These are phyloP conservation scores for Cataglyphis livida DNA, from an alignment of 2,888 invertebrate genomes.

Conservation along the genomic window DNA sequence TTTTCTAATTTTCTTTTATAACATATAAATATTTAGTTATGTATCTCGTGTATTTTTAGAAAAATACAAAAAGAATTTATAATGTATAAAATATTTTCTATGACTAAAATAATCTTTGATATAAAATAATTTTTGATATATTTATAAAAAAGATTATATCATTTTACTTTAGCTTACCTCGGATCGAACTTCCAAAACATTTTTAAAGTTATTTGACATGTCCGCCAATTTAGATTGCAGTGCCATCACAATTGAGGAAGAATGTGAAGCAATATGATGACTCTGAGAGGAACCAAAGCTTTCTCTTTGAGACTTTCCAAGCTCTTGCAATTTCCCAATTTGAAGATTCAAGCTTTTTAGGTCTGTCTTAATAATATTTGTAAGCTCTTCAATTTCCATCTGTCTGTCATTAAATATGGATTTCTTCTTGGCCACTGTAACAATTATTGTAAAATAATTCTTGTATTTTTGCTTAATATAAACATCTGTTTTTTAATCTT, in stretches of 20 bases:
- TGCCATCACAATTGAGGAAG: slow-evolving; percentile 96
- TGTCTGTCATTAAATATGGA: slow-evolving; percentile 98
- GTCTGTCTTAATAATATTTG: slow-evolving; percentile 98
- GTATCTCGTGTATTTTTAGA: neutral
- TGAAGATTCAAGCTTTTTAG: slow-evolving; percentile 97
- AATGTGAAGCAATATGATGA: slow-evolving; percentile 95
- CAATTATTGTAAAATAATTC: neutral
- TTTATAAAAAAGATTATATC: neutral
- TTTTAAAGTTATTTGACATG: slow-evolving; percentile 99
- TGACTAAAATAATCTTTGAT: neutral
- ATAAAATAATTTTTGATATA: no score
- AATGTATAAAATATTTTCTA: slow-evolving; percentile 6
- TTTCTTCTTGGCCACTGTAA: slow-evolving; percentile 97
- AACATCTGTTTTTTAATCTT: neutral
- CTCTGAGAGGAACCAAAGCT: slow-evolving; percentile 86
- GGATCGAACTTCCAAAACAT: slow-evolving; percentile 98
- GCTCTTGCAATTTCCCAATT: slow-evolving; percentile 96
- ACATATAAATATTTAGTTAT: neutral
- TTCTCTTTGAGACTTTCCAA: slow-evolving; percentile 91
- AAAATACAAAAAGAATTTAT: slow-evolving; percentile 1
- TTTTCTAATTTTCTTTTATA: neutral
- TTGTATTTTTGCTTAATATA: neutral
- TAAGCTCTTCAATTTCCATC: slow-evolving; percentile 98
- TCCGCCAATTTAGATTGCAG: slow-evolving; percentile 97
- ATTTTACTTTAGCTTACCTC: slow-evolving; percentile 87